Evolutionary conservation across 2,797 vertebrate species (phyloP), one percentile per base, ranked within the genome.

Genomic region (Typhlichthys subterraneus): DNA sequence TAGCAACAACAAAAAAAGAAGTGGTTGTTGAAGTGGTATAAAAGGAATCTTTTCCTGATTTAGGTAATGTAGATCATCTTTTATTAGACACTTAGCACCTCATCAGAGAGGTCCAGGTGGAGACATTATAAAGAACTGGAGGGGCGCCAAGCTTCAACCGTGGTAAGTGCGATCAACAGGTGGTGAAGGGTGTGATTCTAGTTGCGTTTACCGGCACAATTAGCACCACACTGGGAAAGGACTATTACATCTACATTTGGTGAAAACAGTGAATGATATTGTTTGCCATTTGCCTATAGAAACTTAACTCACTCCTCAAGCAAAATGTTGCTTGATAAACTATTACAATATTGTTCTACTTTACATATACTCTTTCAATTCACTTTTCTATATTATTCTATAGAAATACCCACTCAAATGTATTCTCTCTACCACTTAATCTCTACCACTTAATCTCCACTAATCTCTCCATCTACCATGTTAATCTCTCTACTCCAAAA

Each of bases 21-120:
- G 19, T 13, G 48, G 45, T 38, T 74, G 84, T 85, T 78, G 52
- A 75, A 78, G 67, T 76, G 61, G 72, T 74, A 69, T 80, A 70
- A 73, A 87, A 65, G 76, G 59, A 79, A 62, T 80, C 67, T 33
- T 80, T 82, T 89, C 76, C 77, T 85, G 79, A 87, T 83, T 87
- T 82, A 83, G 84, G 69, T 74, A 75, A 71, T 91, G 86, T 79
- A 85, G 89, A 81, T 88, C 82, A 77, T 65, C 69, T 77, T 92
- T 93, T 93, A 90, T 87, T 75, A 85, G 67, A 84, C 76, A 85
- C 84, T 92, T 93, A 90, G 79, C 91, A 93, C 91, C 86, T 93
- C 87, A 93, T 93, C 88, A 92, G 68, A 76, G 80, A 62, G 83
- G 86, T 84, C 87, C 92, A 92, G 84, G 89, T 85, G 84, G 80